These are phyloP conservation scores for Phrynocephalus forsythii DNA, from an alignment of 2,797 vertebrate species.

Conservation along the genomic window DNA sequence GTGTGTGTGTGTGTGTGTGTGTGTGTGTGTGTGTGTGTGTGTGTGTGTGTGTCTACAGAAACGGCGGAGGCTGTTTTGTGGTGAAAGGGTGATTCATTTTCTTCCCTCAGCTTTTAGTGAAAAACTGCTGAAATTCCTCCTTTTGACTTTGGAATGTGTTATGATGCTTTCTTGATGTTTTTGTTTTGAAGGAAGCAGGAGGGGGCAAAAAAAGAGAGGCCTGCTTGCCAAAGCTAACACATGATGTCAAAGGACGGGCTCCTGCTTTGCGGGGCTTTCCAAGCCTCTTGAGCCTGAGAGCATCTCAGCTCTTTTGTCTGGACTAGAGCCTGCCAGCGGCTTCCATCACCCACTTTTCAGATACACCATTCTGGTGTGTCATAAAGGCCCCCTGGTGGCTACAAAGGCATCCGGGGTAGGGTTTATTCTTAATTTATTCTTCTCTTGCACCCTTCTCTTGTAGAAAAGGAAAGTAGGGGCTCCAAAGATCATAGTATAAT, in stretches of 20 bases:
- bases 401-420: not conserved
- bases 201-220: not conserved
- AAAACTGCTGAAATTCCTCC: conserved; percentile 4
- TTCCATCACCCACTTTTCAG: not conserved
- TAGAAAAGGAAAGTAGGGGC: not conserved
- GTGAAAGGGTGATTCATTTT: not conserved
- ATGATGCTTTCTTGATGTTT: not conserved
- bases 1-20: not conserved
- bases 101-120: conserved; percentile 7
- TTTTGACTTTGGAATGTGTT: not conserved
- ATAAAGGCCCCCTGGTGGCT: conserved; percentile 18
- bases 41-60: not conserved
- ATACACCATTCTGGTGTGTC: not conserved
- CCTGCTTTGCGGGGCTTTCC: not conserved
- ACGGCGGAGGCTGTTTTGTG: not conserved
- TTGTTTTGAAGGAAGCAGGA: not conserved
- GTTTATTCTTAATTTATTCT: no score
- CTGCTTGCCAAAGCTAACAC: not conserved
- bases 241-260: not conserved
- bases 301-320: not conserved
- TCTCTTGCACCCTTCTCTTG: no score
- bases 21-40: no score
- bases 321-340: not conserved
- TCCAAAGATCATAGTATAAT: not conserved
- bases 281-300: not conserved